Percentiles rank a stretch among this genome's conserved stretches.
Conservation (phyloP, 2,797 vertebrate genomes). For the Callimico goeldii region DNA sequence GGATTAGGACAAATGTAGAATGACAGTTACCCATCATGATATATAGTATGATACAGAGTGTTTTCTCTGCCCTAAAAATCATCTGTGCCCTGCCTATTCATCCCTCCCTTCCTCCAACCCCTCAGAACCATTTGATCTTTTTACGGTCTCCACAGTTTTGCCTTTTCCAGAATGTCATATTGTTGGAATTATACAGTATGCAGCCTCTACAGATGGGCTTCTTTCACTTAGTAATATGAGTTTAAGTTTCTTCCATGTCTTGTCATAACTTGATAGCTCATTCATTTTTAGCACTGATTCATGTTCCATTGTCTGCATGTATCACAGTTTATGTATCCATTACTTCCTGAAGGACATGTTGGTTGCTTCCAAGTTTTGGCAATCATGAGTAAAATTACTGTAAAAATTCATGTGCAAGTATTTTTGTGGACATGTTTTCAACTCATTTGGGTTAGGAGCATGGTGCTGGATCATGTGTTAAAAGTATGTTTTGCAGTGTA, state of each 20-base stretch:
- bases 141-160: neutral
- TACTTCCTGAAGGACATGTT: neutral
- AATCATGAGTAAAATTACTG: neutral
- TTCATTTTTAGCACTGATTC: neutral
- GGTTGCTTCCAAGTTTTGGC: neutral
- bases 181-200: neutral
- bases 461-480: neutral
- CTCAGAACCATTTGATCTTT: neutral
- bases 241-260: neutral
- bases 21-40: neutral
- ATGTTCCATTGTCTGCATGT: neutral
- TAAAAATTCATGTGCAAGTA: neutral
- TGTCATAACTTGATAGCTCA: neutral
- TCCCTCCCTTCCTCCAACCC: neutral
- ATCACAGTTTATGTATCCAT: neutral
- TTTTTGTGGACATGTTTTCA: neutral
- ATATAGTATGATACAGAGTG: neutral
- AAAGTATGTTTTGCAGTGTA: neutral
- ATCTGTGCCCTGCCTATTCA: neutral
- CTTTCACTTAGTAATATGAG: neutral
- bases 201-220: neutral
- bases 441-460: neutral
- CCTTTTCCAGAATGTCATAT: neutral
- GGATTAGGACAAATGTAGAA: neutral
- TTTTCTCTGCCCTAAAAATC: neutral